A percentile compares a stretch with the other conserved stretches of the same genome.
Evolutionary conservation across 2,797 vertebrate genomes (phyloP).

Genomic region (Denticeps clupeoides): DNA sequence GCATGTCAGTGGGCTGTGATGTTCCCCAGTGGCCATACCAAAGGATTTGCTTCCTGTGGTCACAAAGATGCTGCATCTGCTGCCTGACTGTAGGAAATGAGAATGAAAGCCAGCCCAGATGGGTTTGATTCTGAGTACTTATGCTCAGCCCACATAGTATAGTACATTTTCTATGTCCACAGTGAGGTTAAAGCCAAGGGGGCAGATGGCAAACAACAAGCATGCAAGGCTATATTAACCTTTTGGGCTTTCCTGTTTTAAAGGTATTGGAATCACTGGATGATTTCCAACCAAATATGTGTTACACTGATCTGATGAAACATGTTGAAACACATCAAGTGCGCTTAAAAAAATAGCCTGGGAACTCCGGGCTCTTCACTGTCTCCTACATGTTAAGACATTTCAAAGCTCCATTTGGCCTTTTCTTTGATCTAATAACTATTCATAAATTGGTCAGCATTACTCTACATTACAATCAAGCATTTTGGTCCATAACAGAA

Average conservation of each 20-base stretch:
- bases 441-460: too few relatives aligned
- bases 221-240: not conserved
- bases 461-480: too few relatives aligned
- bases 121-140: slow-evolving; percentile 22
- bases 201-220: slow-evolving; percentile 5
- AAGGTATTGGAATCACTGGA: too few relatives aligned
- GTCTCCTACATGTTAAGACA: slow-evolving; percentile 25
- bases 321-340: slow-evolving; percentile 29
- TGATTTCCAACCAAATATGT: too few relatives aligned
- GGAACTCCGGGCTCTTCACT: slow-evolving; percentile 13
- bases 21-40: slow-evolving; percentile 5
- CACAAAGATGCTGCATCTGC: slow-evolving; percentile 2
- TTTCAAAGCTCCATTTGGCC: slow-evolving; percentile 1
- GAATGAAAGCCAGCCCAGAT: slow-evolving; percentile 16
- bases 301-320: slow-evolving; percentile 22
- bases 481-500: too few relatives aligned
- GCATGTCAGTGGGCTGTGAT: not conserved
- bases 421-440: too few relatives aligned
- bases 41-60: slow-evolving; percentile 11
- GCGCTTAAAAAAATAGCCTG: slow-evolving; percentile 8
- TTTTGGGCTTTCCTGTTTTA: not conserved
- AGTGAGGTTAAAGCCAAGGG: slow-evolving; percentile 5
- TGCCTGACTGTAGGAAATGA: slow-evolving; percentile 22
- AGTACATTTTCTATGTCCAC: slow-evolving; percentile 12
- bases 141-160: slow-evolving; percentile 16